Percentiles rank a stretch among this genome's conserved stretches.
phyloP scores from a whole-genome alignment of 1,140 invertebrate genomes.

The Meteorus sp. region DNA sequence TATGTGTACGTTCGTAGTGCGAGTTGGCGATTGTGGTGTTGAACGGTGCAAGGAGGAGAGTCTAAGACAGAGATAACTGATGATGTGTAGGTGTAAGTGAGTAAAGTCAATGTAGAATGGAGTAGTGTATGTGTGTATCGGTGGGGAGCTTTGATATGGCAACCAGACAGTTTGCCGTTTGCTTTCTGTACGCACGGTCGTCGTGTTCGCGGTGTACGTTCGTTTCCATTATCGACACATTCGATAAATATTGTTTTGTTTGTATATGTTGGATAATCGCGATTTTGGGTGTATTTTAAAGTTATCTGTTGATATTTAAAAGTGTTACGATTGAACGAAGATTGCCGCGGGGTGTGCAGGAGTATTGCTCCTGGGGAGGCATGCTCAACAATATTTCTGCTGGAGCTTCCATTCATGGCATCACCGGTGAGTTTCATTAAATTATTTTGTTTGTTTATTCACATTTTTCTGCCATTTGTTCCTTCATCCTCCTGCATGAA shows the following conservation, averaged over 20 bases:
- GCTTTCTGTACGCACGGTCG: constrained; percentile 53
- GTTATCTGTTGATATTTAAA: constrained; percentile 24
- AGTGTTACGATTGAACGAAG: constrained; percentile 33
- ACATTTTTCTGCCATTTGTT: too few relatives aligned
- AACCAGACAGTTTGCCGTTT: constrained; percentile 56
- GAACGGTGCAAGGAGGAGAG: not conserved
- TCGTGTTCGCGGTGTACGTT: constrained; percentile 13
- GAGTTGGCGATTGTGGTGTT: not conserved
- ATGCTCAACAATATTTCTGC: constrained; percentile 59
- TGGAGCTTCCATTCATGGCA: constrained; percentile 56
- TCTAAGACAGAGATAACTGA: constrained; percentile 7
- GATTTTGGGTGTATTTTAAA: too few relatives aligned
- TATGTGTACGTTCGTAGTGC: constrained; percentile 3
- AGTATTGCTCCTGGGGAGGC: constrained; percentile 53
- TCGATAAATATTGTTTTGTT: constrained; percentile 15
- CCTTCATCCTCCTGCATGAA: too few relatives aligned
- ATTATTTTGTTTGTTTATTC: too few relatives aligned
- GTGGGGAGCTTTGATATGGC: constrained; percentile 54
- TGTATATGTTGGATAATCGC: too few relatives aligned
- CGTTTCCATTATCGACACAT: constrained; percentile 15
- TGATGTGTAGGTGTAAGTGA: constrained; percentile 12
- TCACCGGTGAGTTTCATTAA: constrained; percentile 49
- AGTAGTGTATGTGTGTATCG: too few relatives aligned
- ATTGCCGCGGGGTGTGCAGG: constrained; percentile 39
- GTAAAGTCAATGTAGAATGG: constrained; percentile 6